These are phyloP conservation scores for Dugesia japonica DNA, from an alignment of 2,888 invertebrate species.

Conservation along the genomic window DNA sequence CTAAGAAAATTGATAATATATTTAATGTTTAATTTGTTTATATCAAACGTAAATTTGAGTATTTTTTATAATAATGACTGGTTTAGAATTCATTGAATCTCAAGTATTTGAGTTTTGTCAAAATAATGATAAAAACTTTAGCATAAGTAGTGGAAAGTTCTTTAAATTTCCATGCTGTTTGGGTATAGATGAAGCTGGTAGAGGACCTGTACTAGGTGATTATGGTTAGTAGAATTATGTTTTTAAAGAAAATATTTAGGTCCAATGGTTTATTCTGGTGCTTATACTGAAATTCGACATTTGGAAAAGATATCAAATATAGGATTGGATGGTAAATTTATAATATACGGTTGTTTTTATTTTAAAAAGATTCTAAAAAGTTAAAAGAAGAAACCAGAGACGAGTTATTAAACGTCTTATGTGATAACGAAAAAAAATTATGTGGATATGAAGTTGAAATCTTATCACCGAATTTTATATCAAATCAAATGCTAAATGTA, in stretches of 20 bases:
- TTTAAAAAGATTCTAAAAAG: conserved; percentile 64
- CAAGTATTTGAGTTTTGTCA: not conserved
- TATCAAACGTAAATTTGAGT: too few species aligned
- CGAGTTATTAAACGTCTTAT: conserved; percentile 61
- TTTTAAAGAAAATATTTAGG: conserved; percentile 54
- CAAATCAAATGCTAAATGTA: conserved; percentile 68
- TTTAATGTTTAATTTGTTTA: too few species aligned
- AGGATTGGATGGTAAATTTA: conserved; percentile 58
- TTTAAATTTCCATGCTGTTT: conserved; percentile 59
- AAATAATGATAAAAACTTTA: not conserved
- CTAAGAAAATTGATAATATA: too few species aligned
- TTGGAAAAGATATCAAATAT: conserved; percentile 57
- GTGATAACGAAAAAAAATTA: conserved; percentile 51
- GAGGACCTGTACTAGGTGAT: conserved; percentile 80
- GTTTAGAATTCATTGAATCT: not conserved
- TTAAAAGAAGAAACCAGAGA: conserved; percentile 77
- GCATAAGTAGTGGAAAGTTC: not conserved
- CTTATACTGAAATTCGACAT: conserved; percentile 66
- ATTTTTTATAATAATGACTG: too few species aligned
- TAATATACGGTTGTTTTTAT: too few species aligned
- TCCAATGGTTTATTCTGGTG: conserved; percentile 76
- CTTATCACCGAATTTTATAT: conserved; percentile 72
- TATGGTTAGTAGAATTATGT: not conserved
- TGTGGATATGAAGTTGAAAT: conserved; percentile 78
- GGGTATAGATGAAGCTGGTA: conserved; percentile 89